A percentile compares a stretch with the other conserved stretches of the same genome.
phyloP scores from a whole-genome alignment of 2,797 vertebrate genomes.

The Thaleichthys pacificus region DNA sequence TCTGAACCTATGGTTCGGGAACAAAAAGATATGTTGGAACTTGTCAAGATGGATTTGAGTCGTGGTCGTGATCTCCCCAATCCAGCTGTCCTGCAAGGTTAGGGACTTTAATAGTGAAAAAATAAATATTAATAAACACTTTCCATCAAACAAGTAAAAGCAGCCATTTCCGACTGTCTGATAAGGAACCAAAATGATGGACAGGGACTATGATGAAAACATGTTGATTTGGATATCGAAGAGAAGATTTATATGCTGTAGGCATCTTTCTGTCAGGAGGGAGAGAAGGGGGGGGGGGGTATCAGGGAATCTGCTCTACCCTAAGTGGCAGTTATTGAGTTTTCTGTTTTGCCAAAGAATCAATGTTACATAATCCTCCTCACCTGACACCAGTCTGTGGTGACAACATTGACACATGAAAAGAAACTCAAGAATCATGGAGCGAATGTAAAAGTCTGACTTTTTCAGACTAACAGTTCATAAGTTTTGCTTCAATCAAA shows the following conservation, averaged over 20 bases:
- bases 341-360: slow-evolving; percentile 10
- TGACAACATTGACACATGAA: slow-evolving; percentile 21
- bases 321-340: slow-evolving; percentile 40
- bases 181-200: neutral
- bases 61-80: no score
- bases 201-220: neutral
- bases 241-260: neutral
- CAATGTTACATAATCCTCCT: neutral
- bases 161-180: neutral
- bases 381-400: neutral
- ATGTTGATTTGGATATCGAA: slow-evolving; percentile 1
- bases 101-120: neutral
- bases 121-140: no score
- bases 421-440: no score
- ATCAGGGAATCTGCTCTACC: slow-evolving; percentile 12
- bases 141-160: no score
- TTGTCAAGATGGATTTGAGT: no score
- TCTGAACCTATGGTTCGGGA: no score
- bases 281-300: neutral
- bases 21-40: no score
- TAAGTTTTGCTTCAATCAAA: no score
- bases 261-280: neutral
- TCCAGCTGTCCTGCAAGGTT: neutral
- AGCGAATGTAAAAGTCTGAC: no score
- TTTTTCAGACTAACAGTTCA: no score